Conservation (phyloP, 2,888 invertebrate species). For the Enchytraeus crypticus region DNA sequence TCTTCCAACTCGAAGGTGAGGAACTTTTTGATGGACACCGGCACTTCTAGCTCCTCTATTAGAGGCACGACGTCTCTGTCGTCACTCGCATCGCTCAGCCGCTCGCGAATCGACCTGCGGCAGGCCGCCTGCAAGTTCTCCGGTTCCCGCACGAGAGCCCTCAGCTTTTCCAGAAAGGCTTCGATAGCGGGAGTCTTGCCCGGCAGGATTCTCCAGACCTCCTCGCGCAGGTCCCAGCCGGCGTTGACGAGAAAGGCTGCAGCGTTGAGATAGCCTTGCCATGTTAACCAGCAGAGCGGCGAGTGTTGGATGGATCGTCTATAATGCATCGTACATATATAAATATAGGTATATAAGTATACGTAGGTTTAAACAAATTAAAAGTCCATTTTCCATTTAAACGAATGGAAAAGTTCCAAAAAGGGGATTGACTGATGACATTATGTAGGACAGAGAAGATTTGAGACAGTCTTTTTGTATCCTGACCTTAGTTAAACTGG, state of each 20-base stretch:
- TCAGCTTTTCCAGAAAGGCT: conserved; percentile 20
- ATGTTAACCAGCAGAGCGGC: conserved; percentile 36
- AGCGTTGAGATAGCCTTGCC: conserved; percentile 30
- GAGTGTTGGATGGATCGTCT: conserved; percentile 25
- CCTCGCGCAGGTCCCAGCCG: conserved; percentile 34
- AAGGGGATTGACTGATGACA: too few relatives aligned
- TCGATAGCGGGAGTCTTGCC: conserved; percentile 27
- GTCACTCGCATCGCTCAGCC: not conserved
- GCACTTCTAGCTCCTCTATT: conserved; percentile 9
- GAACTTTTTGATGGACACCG: conserved; percentile 7
- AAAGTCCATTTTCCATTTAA: too few relatives aligned
- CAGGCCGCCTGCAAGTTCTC: not conserved
- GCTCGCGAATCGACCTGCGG: conserved; percentile 8
- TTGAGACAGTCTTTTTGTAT: too few relatives aligned
- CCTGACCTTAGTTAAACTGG: too few relatives aligned
- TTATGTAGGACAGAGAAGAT: too few relatives aligned
- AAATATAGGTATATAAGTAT: too few relatives aligned
- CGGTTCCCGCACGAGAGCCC: conserved; percentile 11
- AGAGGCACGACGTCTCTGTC: conserved; percentile 12
- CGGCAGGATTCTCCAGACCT: conserved; percentile 32
- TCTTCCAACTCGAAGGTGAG: conserved; percentile 3
- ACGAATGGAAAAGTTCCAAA: too few relatives aligned
- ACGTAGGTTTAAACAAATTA: too few relatives aligned
- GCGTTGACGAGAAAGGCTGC: conserved; percentile 35
- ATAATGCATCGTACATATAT: too few relatives aligned